Evolutionary conservation across 64 coral and sea anemone species (phyloP), one percentile per base, ranked within the genome.

Genomic region (Hydrozoanthus tunicans): DNA sequence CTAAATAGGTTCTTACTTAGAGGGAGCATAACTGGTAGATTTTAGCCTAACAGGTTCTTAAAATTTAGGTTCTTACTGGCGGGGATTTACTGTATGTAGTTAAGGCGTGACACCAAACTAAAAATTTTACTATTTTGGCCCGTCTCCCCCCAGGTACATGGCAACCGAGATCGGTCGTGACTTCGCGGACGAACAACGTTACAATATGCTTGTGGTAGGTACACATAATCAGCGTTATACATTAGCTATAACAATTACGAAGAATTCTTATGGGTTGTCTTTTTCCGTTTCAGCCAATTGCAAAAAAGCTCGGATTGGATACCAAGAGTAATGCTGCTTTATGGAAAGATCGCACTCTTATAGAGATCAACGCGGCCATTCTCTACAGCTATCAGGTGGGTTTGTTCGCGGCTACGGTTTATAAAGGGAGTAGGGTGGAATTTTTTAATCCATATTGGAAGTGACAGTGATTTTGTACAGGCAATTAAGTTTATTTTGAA

Each of bases 311-410:
- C 56, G 94, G 91, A 1, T 63, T 96, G 53, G 65, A 96, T 51
- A 93, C 86, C 10, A 93, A 77, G 11, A 96, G 91, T 64, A 90
- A 96, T 51, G 86, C 73, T 51, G 69, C 85, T n/a, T 24, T 96
- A 27, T 96, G 94, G 94, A 96, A 90, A 61, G 94, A 96, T 54
- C 81, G 73, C 43, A 86, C 94, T 12, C 63, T 96, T 11, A 74
- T 96, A 7, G 94, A 96, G 56, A 24, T 96, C 17, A 96, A 96
- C 14, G 58, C 82, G 15, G 94, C 94, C 9, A 81, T 96, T 26
- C 56, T 96, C 13, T 83, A 90, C 91, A 96, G 94, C 79, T 96
- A 72, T 80, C 86, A 90, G 94, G 94, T 96, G 32, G 32, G 32
- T 43, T 43, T 43, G 20, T 43, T 43, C 32, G 32, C 32, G 32